Evolutionary conservation across 2,888 invertebrate genomes (phyloP).

Genomic region (Ditylenchus weischeri): DNA sequence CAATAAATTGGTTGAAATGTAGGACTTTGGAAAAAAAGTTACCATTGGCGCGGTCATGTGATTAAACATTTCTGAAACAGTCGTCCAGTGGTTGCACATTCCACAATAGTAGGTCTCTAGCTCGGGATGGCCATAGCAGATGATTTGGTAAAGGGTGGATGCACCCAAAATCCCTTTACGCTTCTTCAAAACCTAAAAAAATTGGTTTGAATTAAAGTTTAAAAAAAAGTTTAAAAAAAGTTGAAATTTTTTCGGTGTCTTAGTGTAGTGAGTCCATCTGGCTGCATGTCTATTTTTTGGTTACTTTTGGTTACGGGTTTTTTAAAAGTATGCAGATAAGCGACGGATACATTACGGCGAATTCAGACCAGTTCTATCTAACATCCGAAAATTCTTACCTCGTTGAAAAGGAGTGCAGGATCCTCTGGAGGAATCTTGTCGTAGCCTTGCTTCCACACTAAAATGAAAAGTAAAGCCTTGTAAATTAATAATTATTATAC

Average conservation of each 20-base stretch:
- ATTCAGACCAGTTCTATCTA: too few relatives aligned
- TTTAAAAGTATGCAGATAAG: too few relatives aligned
- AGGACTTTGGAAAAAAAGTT: too few relatives aligned
- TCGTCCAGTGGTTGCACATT: slow-evolving; percentile 39
- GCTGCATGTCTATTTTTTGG: too few relatives aligned
- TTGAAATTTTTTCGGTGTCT: too few relatives aligned
- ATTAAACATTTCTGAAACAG: slow-evolving; percentile 36
- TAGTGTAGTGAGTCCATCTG: too few relatives aligned
- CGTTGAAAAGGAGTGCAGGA: slow-evolving; percentile 34
- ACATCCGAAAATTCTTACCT: neutral
- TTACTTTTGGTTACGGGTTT: too few relatives aligned
- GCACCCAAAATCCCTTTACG: slow-evolving; percentile 26
- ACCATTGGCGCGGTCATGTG: slow-evolving; percentile 26
- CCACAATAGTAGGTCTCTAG: slow-evolving; percentile 37
- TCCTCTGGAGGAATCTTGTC: slow-evolving; percentile 31
- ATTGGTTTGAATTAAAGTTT: too few relatives aligned
- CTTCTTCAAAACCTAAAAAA: slow-evolving; percentile 19
- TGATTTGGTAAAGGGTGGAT: slow-evolving; percentile 28
- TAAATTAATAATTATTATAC: slow-evolving; percentile 13
- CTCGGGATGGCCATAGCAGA: slow-evolving; percentile 37
- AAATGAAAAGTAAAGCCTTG: slow-evolving; percentile 3
- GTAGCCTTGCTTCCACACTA: slow-evolving; percentile 31
- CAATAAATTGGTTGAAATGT: too few relatives aligned
- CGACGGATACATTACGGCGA: too few relatives aligned
- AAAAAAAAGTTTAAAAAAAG: too few relatives aligned